Percentiles rank a stretch among this genome's conserved stretches.
phyloP scores from a whole-genome alignment of 1,140 invertebrate species.

The Ctenoplectra terminalis region DNA sequence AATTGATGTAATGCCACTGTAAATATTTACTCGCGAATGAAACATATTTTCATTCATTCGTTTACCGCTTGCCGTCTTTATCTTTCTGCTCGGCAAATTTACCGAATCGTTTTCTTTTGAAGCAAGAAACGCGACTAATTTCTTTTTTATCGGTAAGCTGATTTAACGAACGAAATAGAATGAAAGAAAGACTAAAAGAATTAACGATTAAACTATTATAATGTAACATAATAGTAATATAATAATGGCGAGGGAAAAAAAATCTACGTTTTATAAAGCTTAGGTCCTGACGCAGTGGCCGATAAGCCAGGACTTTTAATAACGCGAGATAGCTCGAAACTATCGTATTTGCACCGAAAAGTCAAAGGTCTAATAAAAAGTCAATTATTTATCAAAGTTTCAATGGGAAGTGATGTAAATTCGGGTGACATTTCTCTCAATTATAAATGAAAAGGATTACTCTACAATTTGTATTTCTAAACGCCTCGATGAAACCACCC shows the following conservation, averaged over 20 bases:
- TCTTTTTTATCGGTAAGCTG: not conserved
- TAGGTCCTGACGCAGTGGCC: not conserved
- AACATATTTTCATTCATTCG: constrained; percentile 7
- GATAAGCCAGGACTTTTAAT: not conserved
- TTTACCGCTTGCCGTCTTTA: not conserved
- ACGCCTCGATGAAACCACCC: not conserved
- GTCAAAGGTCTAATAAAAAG: not conserved
- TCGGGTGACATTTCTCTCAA: not conserved
- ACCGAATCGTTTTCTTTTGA: not conserved
- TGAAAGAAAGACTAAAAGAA: not conserved
- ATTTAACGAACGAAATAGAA: not conserved
- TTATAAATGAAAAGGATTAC: constrained; percentile 19
- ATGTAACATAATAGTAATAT: too few relatives aligned
- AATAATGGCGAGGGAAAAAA: not conserved
- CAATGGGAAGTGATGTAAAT: not conserved
- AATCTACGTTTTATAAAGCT: not conserved
- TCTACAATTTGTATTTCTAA: constrained; percentile 10
- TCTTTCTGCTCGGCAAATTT: not conserved
- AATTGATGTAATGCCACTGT: constrained; percentile 3
- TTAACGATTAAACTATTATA: not conserved
- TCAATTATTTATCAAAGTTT: constrained; percentile 2
- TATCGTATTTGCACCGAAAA: not conserved
- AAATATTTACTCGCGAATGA: constrained; percentile 31
- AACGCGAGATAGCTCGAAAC: not conserved
- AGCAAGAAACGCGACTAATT: not conserved